Evolutionary conservation across 2,888 invertebrate species (phyloP), one percentile per base, ranked within the genome.

Genomic region (Iphiclides podalirius): DNA sequence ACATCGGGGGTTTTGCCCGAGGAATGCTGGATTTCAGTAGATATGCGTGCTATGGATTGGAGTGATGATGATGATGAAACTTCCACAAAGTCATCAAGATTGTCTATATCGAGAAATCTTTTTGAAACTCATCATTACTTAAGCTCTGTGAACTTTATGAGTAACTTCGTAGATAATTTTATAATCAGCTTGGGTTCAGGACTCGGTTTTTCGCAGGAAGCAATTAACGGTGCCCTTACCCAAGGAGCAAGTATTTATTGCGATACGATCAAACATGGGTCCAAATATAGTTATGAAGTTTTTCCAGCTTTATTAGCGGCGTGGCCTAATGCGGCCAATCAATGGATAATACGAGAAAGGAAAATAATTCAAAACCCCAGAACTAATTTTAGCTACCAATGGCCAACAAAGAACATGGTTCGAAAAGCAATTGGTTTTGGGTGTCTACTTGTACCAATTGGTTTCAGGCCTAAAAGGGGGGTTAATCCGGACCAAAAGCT

Each of bases 271-370:
- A 89, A 84, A 59, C 77, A 77, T 46, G 78, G 83, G 1, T 70
- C 70, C 8, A 75, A 78, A 47, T 74, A 86, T 0, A 85, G 89
- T 1, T 93, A 90, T 63, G 93, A 94, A 80, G 89, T 95, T 8
- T 90, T 92, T 60, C 94, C 95, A 6, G 92, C 93, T n/a, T 80
- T 94, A 13, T 79, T 90, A 58, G 89, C 91, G n/a, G 82, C 90
- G 11, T 95, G 95, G 95, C 95, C 95, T 0, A 89, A 90, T 56
- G 90, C 91, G 57, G 94, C 94, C 0, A 90, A 91, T 58, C 92
- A 92, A 57, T 95, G 94, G 91, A 79, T 91, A 13, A 76, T 90
- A 42, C 85, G 94, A 43, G 81, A 90, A 36, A 85, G 93, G 42
- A 90, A 90, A 35, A 80, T 86, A 12, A 84, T 90, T 38, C 86